phyloP scores from a whole-genome alignment of 2,888 invertebrate species.

The Halocaridina rubra region DNA sequence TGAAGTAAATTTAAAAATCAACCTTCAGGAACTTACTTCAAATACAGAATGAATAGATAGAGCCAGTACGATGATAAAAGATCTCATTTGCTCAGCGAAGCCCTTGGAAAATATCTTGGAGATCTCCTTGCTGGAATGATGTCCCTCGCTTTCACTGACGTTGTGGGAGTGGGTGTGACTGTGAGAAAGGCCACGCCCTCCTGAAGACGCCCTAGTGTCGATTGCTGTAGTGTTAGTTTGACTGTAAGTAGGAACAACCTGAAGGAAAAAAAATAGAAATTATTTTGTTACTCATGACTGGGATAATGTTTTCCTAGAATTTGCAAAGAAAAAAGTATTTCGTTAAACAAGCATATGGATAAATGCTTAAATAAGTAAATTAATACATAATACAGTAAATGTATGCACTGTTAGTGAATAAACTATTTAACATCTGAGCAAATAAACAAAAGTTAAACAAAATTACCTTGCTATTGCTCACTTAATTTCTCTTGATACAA shows the following conservation, averaged over 20 bases:
- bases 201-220: background rate
- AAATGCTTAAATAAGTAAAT: too few relatives aligned
- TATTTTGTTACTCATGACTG: background rate
- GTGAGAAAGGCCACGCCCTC: background rate
- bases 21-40: conserved; percentile 73
- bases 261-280: background rate
- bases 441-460: too few relatives aligned
- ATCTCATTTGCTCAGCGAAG: conserved; percentile 73
- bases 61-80: conserved; percentile 82
- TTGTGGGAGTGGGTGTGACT: conserved; percentile 64
- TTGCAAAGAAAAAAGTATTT: too few relatives aligned
- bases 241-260: background rate
- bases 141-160: conserved; percentile 62
- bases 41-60: conserved; percentile 88
- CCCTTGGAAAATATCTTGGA: conserved; percentile 64
- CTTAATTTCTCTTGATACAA: too few relatives aligned
- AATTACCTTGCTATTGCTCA: too few relatives aligned
- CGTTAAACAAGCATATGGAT: too few relatives aligned
- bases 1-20: too few relatives aligned
- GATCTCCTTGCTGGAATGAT: conserved; percentile 41
- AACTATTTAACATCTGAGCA: too few relatives aligned
- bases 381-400: too few relatives aligned
- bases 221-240: background rate
- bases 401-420: too few relatives aligned
- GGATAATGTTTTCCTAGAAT: too few relatives aligned